phyloP scores from a whole-genome alignment of 2,888 invertebrate genomes.

The Antheraea yamamai region DNA sequence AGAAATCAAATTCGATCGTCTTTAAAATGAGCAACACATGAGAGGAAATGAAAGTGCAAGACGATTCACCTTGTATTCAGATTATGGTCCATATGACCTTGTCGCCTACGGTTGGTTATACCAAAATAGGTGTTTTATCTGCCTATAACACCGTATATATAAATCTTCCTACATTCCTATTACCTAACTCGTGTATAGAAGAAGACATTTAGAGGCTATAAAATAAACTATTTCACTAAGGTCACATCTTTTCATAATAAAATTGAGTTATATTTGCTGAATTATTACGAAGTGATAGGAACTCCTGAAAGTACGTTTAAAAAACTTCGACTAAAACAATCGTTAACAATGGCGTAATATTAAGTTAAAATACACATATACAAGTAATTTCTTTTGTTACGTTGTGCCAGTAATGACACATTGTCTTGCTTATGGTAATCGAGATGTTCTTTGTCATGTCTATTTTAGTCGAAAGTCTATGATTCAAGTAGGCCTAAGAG shows the following conservation, averaged over 20 bases:
- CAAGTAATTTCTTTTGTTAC: neutral
- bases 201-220: neutral
- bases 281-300: neutral
- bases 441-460: neutral
- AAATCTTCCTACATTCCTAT: constrained; percentile 12
- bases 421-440: neutral
- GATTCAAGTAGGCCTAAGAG: neutral
- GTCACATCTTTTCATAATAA: neutral
- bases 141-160: constrained; percentile 3
- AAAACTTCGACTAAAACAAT: neutral
- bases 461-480: neutral
- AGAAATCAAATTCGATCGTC: neutral
- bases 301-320: neutral
- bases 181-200: neutral
- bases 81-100: constrained; percentile 8
- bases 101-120: constrained; percentile 4
- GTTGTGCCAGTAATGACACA: neutral
- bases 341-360: neutral
- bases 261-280: neutral
- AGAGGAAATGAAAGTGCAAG: constrained; percentile 12
- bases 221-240: neutral
- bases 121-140: constrained; percentile 11
- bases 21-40: neutral
- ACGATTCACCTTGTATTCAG: constrained; percentile 12
- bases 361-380: neutral